phyloP scores from a whole-genome alignment of 2,113 vertebrate genomes.

The Corynorhinus townsendii region DNA sequence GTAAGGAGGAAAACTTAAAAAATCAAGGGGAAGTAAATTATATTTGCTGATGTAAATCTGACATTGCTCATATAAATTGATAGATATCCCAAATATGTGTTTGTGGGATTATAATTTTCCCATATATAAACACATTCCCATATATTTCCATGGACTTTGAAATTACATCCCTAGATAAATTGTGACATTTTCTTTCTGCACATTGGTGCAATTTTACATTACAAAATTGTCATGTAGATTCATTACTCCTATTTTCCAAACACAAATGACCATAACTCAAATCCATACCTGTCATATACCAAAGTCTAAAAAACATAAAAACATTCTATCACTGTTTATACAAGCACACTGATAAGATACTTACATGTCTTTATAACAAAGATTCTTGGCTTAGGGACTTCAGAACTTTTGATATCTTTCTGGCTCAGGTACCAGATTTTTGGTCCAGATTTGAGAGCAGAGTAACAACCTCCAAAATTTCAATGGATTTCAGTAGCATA shows the following conservation, averaged over 20 bases:
- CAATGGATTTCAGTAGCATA: not conserved
- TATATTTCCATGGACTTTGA: conserved; percentile 30
- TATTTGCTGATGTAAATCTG: conserved; percentile 39
- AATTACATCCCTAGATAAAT: conserved; percentile 62
- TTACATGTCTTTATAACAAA: conserved; percentile 6
- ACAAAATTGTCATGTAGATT: conserved; percentile 64
- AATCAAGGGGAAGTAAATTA: not conserved
- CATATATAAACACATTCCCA: not conserved
- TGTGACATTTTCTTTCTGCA: conserved; percentile 58
- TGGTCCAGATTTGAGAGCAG: not conserved
- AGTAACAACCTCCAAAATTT: not conserved
- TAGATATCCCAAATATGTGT: not conserved
- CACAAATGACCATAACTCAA: conserved; percentile 57
- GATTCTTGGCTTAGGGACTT: not conserved
- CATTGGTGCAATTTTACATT: conserved; percentile 50
- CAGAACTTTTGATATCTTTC: not conserved
- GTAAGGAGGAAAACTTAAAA: not conserved
- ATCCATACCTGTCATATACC: not conserved
- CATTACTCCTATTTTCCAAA: conserved; percentile 59
- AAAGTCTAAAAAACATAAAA: conserved; percentile 11
- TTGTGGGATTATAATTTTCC: not conserved
- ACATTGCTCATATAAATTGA: conserved; percentile 18
- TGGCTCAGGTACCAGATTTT: not conserved
- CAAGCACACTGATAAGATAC: conserved; percentile 11
- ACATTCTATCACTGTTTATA: not conserved